A percentile compares a stretch with the other conserved stretches of the same genome.
Conservation (phyloP, 2,888 invertebrate genomes). For the Lepidochrysops patricia region DNA sequence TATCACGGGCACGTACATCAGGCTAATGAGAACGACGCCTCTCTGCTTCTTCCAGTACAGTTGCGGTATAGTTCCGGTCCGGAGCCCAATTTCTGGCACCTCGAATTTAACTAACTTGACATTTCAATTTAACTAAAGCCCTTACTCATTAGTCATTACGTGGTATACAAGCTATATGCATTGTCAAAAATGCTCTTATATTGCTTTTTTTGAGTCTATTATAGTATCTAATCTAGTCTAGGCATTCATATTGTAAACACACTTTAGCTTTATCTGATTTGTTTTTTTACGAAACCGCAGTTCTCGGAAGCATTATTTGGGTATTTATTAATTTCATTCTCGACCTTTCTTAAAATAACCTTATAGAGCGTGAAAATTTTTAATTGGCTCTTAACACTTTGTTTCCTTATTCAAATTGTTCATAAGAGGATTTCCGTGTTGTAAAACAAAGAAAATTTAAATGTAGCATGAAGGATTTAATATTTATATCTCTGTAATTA, state of each 20-base stretch:
- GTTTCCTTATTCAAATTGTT: slow-evolving; percentile 16
- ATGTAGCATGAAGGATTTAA: neutral
- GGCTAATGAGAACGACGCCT: slow-evolving; percentile 3
- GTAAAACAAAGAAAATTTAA: slow-evolving; percentile 3
- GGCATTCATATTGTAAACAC: no score
- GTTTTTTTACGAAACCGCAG: no score
- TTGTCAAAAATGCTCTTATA: no score
- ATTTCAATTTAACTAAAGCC: no score
- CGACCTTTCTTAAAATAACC: neutral
- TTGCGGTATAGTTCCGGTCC: neutral
- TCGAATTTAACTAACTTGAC: no score
- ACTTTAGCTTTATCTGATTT: no score
- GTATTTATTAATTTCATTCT: neutral
- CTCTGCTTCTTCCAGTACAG: neutral
- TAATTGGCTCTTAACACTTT: neutral
- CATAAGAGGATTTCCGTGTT: slow-evolving; percentile 8
- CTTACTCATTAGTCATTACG: no score
- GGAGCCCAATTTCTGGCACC: no score
- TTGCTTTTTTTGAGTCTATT: no score
- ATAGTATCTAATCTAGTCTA: no score
- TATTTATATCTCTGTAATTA: neutral
- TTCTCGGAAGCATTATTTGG: no score
- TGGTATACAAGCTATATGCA: no score
- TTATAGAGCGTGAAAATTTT: neutral
- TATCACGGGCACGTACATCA: neutral